A percentile compares a stretch with the other conserved stretches of the same genome.
These are phyloP conservation scores for Charadrius vociferus DNA, from an alignment of 2,113 vertebrate genomes.

Conservation along the genomic window DNA sequence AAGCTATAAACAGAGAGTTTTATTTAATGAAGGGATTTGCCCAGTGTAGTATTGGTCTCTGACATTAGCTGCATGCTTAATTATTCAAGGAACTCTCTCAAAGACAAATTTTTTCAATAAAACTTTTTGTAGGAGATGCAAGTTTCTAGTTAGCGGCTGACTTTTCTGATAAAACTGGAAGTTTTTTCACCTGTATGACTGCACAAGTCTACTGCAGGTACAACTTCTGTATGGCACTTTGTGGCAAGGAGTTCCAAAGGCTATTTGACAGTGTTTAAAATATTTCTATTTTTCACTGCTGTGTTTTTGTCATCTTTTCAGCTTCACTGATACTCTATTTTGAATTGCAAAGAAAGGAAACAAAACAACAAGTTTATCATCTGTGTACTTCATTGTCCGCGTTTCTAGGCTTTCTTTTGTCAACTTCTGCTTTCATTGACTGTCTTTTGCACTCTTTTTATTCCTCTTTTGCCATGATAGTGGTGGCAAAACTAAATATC, in stretches of 20 bases:
- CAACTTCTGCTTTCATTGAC: neutral
- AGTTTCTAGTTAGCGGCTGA: neutral
- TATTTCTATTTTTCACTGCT: neutral
- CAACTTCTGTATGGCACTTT: neutral
- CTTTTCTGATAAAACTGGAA: neutral
- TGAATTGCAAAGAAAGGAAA: conserved; percentile 18
- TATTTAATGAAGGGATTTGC: neutral
- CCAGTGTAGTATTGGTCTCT: neutral
- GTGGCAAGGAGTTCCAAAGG: neutral
- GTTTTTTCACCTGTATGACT: neutral
- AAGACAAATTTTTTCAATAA: neutral
- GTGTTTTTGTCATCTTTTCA: conserved; percentile 1
- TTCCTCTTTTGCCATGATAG: neutral
- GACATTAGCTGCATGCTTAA: neutral
- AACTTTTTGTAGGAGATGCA: neutral
- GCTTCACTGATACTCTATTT: neutral
- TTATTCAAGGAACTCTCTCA: neutral
- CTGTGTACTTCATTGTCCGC: neutral
- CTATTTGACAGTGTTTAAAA: neutral
- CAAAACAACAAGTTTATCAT: neutral
- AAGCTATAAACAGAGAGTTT: neutral
- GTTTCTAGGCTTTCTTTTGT: neutral
- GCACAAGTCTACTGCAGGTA: neutral
- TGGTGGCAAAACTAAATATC: neutral
- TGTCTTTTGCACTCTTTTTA: neutral